Percentiles rank a stretch among this genome's conserved stretches.
These are phyloP conservation scores for Coreoperca whiteheadi DNA, from an alignment of 2,113 vertebrate species.

Conservation along the genomic window DNA sequence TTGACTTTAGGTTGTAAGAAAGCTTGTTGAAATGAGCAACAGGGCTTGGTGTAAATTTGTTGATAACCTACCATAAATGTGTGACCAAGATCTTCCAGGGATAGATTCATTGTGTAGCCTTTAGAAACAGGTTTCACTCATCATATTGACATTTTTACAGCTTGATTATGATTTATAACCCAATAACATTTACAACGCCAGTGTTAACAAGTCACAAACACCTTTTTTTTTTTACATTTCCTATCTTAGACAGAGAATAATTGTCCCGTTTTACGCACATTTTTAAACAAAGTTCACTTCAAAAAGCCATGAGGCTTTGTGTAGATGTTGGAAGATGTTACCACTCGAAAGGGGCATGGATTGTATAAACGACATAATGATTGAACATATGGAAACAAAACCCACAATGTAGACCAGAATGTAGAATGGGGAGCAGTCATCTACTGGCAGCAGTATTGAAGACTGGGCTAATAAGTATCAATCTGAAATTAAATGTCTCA, in stretches of 20 bases:
- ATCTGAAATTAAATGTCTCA: background rate
- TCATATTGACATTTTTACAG: constrained; percentile 25
- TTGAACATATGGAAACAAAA: background rate
- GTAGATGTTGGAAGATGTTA: constrained; percentile 4
- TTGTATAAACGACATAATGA: background rate
- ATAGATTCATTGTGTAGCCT: constrained; percentile 2
- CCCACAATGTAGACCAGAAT: background rate
- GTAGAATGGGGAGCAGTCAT: background rate
- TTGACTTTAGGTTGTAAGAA: constrained; percentile 24
- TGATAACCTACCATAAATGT: constrained; percentile 51
- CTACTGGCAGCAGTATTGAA: background rate
- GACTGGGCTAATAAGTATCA: background rate
- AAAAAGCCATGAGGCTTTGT: background rate
- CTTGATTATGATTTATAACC: background rate
- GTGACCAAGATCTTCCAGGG: background rate
- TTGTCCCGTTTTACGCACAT: background rate
- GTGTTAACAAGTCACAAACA: background rate
- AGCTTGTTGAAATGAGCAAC: constrained; percentile 21
- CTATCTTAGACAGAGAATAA: background rate
- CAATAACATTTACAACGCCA: background rate
- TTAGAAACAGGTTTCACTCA: background rate
- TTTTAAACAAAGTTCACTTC: background rate
- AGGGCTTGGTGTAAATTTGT: constrained; percentile 17
- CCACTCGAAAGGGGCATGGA: background rate
- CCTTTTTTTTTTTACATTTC: no score